A percentile compares a stretch with the other conserved stretches of the same genome.
Evolutionary conservation across 2,113 vertebrate species (phyloP).

Genomic region (Apodemus sylvaticus): DNA sequence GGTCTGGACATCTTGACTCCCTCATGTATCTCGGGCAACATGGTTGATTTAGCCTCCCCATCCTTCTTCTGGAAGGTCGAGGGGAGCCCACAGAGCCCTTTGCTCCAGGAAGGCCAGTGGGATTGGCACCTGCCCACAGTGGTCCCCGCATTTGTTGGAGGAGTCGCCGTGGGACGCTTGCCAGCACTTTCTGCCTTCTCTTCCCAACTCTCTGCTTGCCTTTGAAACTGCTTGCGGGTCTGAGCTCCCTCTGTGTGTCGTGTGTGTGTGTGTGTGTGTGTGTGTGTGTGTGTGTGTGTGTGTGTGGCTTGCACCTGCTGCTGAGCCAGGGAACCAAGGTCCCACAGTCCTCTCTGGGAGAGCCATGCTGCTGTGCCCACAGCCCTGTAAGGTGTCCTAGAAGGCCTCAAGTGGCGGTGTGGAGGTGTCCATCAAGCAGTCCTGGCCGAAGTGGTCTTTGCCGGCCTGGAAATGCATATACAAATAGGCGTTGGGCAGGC

Average conservation of each 20-base stretch:
- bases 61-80: neutral
- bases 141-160: neutral
- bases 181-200: neutral
- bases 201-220: neutral
- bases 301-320: conserved; percentile 58
- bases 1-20: neutral
- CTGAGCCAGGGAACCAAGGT: neutral
- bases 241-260: neutral
- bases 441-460: conserved; percentile 60
- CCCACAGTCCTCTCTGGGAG: neutral
- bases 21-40: neutral
- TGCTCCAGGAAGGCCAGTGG: fast-evolving
- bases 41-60: neutral
- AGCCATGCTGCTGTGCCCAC: too few relatives aligned
- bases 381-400: conserved; percentile 1
- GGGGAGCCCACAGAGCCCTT: neutral
- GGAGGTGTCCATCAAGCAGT: conserved; percentile 73
- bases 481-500: conserved; percentile 57
- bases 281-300: neutral
- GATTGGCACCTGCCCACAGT: neutral
- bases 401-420: conserved; percentile 64
- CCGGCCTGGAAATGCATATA: conserved; percentile 72
- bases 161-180: neutral
- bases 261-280: too few relatives aligned
- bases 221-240: neutral